Conservation (phyloP, 1,140 invertebrate species). For the Lucilia cuprina region DNA sequence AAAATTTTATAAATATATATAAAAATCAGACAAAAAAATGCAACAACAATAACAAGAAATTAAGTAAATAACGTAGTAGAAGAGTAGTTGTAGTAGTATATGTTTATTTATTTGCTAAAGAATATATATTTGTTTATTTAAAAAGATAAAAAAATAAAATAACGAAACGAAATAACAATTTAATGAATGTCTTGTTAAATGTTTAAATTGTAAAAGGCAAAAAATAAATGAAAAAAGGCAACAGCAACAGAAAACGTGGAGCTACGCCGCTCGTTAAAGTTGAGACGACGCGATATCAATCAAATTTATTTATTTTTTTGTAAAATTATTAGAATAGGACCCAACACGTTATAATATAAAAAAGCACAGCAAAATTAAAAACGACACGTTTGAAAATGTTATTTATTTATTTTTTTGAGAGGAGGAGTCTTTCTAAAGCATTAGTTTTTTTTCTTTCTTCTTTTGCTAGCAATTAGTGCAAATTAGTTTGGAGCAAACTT, state of each 20-base stretch:
- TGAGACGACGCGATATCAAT: background rate
- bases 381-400: too few species aligned
- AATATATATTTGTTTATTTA: background rate
- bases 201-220: background rate
- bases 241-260: background rate
- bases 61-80: background rate
- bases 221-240: background rate
- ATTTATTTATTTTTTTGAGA: too few species aligned
- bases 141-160: background rate
- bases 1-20: too few species aligned
- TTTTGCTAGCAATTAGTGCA: too few species aligned
- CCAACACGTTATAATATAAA: too few species aligned
- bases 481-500: too few species aligned
- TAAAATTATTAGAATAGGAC: background rate
- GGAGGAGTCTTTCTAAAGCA: too few species aligned
- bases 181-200: constrained; percentile 12
- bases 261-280: background rate
- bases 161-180: background rate
- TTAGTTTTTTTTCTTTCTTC: too few species aligned
- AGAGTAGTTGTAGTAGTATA: background rate
- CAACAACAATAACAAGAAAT: background rate
- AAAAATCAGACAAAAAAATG: too few species aligned
- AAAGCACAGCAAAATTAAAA: too few species aligned
- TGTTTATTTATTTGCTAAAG: background rate
- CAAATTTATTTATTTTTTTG: background rate